Evolutionary conservation across 2,113 vertebrate genomes (phyloP), one percentile per base, ranked within the genome.

Genomic region (Struthidea cinerea): DNA sequence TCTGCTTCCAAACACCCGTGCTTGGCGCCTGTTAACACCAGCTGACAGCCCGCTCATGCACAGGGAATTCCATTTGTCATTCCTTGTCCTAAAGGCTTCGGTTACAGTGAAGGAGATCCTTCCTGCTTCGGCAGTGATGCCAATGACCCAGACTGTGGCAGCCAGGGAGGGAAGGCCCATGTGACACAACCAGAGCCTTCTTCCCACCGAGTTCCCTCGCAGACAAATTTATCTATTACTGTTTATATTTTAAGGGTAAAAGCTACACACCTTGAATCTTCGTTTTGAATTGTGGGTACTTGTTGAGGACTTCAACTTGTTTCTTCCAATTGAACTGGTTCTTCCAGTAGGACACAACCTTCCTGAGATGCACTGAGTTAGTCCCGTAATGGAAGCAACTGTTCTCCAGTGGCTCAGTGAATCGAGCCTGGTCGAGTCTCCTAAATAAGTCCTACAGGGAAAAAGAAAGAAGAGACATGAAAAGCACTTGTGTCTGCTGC

Each of bases 201-300:
- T 49, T 59, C 64, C 17, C 39, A 70, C 35, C 3, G 7, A 56
- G 32, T 12, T 55, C 46, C 33, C 64, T 37, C 59, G n/a, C 18
- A 90, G 42, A 47, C 19, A 69, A 85, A 18, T 21, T 59, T 39
- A 81, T 8, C 5, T 49, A 18, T 55, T 77, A 7, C 20, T 74
- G 11, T 33, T 57, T 47, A 9, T 59, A 27, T 69, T 63, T 73
- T 24, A 70, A 80, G 26, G 19, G 18, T 9, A 35, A 53, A 57
- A 80, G 27, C 50, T 33, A 93, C 88, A 2, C 28, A 98, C 98
- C 98, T 98, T 98, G 98, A 63, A 98, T 98, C 89, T 97, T 98
- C 8, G 98, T 98, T 97, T 98, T 98, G 96, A 98, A 98, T 39
- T 98, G 98, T 30, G 98, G 98, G 73, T 97, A 98, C 47, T 90